A percentile compares a stretch with the other conserved stretches of the same genome.
These are phyloP conservation scores for Poecile atricapillus DNA, from an alignment of 2,113 vertebrate species.

Conservation along the genomic window DNA sequence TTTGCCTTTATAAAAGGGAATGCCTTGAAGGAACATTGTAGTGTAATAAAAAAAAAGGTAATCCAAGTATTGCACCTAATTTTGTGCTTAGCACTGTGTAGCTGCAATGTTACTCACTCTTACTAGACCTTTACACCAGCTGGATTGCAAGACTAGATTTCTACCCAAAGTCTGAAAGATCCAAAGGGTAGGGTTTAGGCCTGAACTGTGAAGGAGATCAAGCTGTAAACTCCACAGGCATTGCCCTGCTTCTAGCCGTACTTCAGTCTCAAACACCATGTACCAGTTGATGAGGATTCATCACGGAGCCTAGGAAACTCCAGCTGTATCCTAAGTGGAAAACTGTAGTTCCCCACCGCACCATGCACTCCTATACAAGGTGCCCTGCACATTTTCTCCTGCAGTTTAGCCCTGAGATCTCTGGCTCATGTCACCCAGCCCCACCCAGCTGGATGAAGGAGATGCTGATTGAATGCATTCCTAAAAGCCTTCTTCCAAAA, in stretches of 20 bases:
- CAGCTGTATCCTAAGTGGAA: background rate
- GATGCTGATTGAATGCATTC: background rate
- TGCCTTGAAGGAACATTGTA: conserved; percentile 23
- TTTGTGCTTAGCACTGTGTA: background rate
- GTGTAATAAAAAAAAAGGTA: background rate
- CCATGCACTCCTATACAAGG: background rate
- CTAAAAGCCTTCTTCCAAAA: background rate
- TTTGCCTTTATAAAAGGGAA: conserved; percentile 4
- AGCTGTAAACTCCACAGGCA: background rate
- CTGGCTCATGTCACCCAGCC: background rate
- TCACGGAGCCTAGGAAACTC: background rate
- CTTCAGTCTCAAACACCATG: background rate
- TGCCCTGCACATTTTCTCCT: background rate
- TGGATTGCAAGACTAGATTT: background rate
- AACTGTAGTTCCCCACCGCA: background rate
- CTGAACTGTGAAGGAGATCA: background rate
- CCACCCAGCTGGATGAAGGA: background rate
- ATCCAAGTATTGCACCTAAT: background rate
- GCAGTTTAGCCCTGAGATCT: rapidly evolving
- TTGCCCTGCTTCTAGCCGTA: background rate
- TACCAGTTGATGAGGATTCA: background rate
- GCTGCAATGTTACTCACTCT: background rate
- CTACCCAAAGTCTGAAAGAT: background rate
- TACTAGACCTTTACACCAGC: background rate
- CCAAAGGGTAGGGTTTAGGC: background rate